phyloP scores from a whole-genome alignment of 2,797 vertebrate species.

The Acanthopagrus latus region DNA sequence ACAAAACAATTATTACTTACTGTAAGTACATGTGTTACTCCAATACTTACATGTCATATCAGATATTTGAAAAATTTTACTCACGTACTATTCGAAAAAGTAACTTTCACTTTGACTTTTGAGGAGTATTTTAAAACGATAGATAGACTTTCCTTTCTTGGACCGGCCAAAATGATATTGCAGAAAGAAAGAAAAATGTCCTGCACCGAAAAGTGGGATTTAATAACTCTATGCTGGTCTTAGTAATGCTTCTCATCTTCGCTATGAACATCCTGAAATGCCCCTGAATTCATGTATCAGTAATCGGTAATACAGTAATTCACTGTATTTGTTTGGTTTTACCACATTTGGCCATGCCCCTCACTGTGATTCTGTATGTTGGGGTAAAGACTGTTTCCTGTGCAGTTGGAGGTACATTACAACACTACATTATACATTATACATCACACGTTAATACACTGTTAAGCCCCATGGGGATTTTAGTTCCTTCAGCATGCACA shows the following conservation, averaged over 20 bases:
- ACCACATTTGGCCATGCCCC: neutral
- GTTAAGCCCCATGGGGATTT: slow-evolving; percentile 13
- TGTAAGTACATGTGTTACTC: no score
- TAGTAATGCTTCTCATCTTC: neutral
- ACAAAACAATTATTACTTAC: no score
- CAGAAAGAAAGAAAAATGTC: neutral
- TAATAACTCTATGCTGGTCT: neutral
- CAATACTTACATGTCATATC: no score
- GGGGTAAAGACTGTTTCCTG: neutral
- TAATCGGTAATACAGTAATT: no score
- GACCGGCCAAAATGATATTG: neutral
- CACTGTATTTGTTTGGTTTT: neutral
- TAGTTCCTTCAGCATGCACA: slow-evolving; percentile 4
- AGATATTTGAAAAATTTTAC: no score
- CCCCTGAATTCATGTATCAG: neutral
- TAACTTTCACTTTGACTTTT: no score
- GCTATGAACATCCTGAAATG: neutral
- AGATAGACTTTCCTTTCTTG: neutral
- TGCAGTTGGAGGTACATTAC: slow-evolving; percentile 1
- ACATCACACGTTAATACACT: neutral
- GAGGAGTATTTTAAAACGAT: no score
- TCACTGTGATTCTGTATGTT: neutral
- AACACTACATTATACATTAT: slow-evolving; percentile 19
- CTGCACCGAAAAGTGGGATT: neutral
- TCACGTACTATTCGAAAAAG: no score